Base-by-base conservation (phyloP, 2,113 vertebrate species). In the Salminus brasiliensis region DNA sequence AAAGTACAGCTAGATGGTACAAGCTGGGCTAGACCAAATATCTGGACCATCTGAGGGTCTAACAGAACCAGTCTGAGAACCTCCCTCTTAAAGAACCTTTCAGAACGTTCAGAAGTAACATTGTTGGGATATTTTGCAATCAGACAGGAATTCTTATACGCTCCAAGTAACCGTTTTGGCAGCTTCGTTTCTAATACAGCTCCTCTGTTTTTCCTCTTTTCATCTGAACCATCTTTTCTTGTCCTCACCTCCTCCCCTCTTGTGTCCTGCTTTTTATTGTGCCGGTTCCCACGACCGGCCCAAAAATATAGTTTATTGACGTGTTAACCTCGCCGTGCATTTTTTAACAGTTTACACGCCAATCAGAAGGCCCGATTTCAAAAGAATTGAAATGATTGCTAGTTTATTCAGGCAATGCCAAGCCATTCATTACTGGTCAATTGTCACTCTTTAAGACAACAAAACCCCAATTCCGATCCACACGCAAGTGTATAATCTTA, bases 401-500 rank as follows among this genome's bases (percentile, higher is more conserved):
- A 65, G 77, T 79, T 72, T 79, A 72, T 65, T 72, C 47, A 72
- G 57, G 69, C 69, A 65, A 53, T 41, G 27, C 9, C 43, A 29
- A 79, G 43, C 69, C 53, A 79, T 72, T 79, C 77, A 79, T 79
- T 79, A 72, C 77, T 65, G 77, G 68, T 79, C 77, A 53, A 72
- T 79, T 79, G 70, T 86, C 76, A 73, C 72, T 86, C 67, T 79
- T 43, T 55, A 45, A 29, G 66, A 76, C 72, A 83, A 83, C 71
- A 75, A n/a, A 79, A 74, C 34, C 32, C 27, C 29, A 41, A 79
- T 76, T 76, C 60, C 16, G 55, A 27, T 75, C 57, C 57, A 45
- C 7, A n/a, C 23, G 1, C 34, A 80, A 80, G 68, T 73, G 62
- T 83, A 59, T 67, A 72, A 83, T 80, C 73, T 80, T 52, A 62